These are phyloP conservation scores for Spermophilus dauricus DNA, from an alignment of 2,113 vertebrate genomes.

Conservation along the genomic window DNA sequence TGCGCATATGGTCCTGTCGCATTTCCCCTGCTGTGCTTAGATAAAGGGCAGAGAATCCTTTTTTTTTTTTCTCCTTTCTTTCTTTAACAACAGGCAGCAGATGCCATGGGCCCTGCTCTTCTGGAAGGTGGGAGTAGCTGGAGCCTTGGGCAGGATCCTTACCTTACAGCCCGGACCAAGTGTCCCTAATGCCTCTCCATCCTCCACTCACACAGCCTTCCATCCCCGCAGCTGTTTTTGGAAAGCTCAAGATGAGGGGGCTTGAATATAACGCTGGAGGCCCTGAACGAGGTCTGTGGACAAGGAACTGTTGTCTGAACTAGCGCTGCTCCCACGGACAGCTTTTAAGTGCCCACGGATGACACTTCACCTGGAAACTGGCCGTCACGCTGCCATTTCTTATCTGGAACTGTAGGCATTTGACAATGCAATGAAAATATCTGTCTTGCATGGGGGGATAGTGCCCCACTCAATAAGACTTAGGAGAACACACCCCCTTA, in stretches of 20 bases:
- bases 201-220: neutral
- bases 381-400: fast-evolving
- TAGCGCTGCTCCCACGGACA: fast-evolving
- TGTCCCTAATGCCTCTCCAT: fast-evolving
- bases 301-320: neutral
- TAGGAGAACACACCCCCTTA: fast-evolving
- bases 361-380: neutral
- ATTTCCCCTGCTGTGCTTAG: neutral
- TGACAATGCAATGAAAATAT: neutral
- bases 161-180: neutral
- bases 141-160: no score
- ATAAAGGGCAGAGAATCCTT: neutral
- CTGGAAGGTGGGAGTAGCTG: fast-evolving
- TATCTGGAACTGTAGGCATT: neutral
- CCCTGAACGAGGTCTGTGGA: neutral
- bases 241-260: neutral
- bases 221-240: neutral
- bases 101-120: neutral
- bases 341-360: fast-evolving
- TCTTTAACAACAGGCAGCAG: neutral
- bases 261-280: neutral
- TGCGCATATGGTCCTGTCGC: fast-evolving
- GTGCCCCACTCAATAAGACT: fast-evolving
- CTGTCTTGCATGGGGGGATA: neutral
- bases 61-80: no score